Evolutionary conservation across 2,113 vertebrate genomes (phyloP).

Genomic region (Pithys albifrons): DNA sequence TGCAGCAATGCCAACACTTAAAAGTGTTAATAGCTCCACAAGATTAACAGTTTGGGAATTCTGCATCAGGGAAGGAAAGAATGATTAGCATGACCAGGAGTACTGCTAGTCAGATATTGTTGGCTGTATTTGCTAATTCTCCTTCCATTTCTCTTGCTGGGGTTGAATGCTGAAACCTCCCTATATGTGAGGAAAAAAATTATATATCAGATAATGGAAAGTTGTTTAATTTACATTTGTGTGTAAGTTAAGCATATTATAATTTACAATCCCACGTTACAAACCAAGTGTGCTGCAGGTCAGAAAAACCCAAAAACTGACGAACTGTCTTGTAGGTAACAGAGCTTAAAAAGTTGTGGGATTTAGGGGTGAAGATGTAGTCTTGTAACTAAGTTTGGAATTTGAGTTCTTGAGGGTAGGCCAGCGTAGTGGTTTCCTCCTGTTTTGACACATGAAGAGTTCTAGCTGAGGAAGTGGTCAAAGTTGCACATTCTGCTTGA

Average conservation of each 20-base stretch:
- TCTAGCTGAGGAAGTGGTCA: conserved; percentile 21
- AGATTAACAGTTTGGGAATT: background rate
- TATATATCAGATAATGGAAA: background rate
- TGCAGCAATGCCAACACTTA: background rate
- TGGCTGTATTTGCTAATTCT: background rate
- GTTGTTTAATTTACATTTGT: background rate
- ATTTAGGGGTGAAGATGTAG: background rate
- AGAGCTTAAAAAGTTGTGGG: background rate
- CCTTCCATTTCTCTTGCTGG: background rate
- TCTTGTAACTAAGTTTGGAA: background rate
- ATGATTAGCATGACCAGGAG: background rate
- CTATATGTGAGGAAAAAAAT: background rate
- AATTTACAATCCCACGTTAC: background rate
- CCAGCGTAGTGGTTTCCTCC: background rate
- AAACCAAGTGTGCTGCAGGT: background rate
- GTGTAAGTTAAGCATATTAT: background rate
- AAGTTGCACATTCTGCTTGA: background rate
- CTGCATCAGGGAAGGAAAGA: background rate
- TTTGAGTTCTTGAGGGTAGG: background rate
- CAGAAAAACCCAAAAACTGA: background rate
- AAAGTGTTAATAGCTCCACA: background rate
- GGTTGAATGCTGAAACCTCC: background rate
- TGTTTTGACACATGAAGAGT: background rate
- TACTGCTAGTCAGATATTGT: background rate
- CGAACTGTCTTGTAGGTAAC: background rate